These are phyloP conservation scores for Periparus ater DNA, from an alignment of 2,797 vertebrate genomes.

Conservation along the genomic window DNA sequence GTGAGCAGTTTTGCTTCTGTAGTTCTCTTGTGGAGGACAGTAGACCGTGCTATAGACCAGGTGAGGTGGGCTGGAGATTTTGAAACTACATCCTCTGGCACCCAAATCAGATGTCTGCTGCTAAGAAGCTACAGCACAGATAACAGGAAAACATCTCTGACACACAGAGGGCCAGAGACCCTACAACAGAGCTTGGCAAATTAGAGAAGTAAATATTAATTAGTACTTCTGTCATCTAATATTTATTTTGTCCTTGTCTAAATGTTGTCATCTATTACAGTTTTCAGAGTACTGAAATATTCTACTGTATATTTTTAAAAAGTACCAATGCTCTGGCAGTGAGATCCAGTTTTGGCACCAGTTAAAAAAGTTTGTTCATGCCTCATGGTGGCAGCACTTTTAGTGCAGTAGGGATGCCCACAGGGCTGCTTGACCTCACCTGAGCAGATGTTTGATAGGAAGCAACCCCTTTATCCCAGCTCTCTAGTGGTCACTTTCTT, in stretches of 20 bases:
- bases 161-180: background rate
- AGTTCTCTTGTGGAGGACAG: background rate
- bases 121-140: background rate
- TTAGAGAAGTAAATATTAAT: background rate
- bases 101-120: background rate
- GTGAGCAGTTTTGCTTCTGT: background rate
- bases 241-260: background rate
- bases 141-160: background rate
- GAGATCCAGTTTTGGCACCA: background rate
- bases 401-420: background rate
- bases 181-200: background rate
- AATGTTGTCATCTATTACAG: background rate
- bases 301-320: background rate
- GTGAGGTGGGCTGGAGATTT: background rate
- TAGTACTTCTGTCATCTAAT: background rate
- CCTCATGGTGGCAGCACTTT: background rate
- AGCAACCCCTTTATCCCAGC: background rate
- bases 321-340: fast-evolving
- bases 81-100: background rate
- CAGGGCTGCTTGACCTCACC: background rate
- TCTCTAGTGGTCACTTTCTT: background rate
- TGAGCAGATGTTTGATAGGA: background rate
- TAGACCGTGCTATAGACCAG: background rate
- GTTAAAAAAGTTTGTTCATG: background rate
- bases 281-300: background rate